phyloP scores from a whole-genome alignment of 2,888 invertebrate species.

The Sinohyriopsis cumingii region DNA sequence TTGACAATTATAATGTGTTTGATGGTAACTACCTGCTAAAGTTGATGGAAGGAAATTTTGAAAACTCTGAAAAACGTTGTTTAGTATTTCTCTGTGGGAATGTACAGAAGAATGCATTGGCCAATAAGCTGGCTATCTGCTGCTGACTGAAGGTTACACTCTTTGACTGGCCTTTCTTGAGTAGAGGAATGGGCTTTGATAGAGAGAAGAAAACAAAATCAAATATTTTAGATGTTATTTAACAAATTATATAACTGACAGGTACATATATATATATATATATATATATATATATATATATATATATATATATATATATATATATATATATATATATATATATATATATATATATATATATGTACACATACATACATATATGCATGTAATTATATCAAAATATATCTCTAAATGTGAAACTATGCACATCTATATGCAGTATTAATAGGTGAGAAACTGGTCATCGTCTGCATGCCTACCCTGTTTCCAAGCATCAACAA shows the following conservation, averaged over 20 bases:
- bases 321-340: too few species aligned
- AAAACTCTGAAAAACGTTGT: slow-evolving; percentile 72
- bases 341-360: too few species aligned
- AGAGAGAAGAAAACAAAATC: background rate
- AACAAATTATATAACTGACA: background rate
- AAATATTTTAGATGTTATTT: background rate
- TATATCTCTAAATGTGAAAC: too few species aligned
- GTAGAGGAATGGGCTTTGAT: slow-evolving; percentile 80
- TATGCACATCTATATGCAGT: too few species aligned
- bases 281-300: too few species aligned
- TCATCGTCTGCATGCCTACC: too few species aligned
- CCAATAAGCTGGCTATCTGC: slow-evolving; percentile 89
- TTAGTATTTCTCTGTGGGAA: slow-evolving; percentile 82
- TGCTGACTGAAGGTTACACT: slow-evolving; percentile 76
- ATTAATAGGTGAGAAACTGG: too few species aligned
- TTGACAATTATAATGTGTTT: background rate
- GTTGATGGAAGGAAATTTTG: slow-evolving; percentile 88
- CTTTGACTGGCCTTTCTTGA: slow-evolving; percentile 78
- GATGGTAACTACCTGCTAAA: slow-evolving; percentile 80
- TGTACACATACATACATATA: too few species aligned
- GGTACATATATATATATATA: too few species aligned
- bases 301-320: too few species aligned
- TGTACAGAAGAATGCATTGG: slow-evolving; percentile 96
- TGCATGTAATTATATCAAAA: too few species aligned
- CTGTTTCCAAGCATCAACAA: too few species aligned